A percentile compares a stretch with the other conserved stretches of the same genome.
phyloP scores from a whole-genome alignment of 2,797 vertebrate genomes.

The Sorex maritimensis region DNA sequence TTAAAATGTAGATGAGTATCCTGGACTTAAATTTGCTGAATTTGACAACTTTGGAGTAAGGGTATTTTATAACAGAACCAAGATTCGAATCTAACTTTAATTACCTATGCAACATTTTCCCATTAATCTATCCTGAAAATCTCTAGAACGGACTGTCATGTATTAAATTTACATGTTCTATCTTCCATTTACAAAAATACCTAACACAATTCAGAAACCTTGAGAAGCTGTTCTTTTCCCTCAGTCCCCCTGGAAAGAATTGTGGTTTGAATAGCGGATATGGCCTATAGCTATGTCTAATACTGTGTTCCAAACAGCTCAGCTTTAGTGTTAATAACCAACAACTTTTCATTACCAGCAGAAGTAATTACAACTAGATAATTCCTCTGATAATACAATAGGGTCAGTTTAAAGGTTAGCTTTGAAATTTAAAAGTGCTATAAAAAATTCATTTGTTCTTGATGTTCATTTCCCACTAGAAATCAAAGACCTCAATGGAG shows the following conservation, averaged over 20 bases:
- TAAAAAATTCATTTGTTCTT: constrained; percentile 74
- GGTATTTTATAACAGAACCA: neutral
- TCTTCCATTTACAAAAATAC: constrained; percentile 30
- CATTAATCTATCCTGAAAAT: constrained; percentile 13
- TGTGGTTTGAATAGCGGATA: constrained; percentile 40
- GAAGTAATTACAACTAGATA: constrained; percentile 75
- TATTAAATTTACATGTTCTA: constrained; percentile 17
- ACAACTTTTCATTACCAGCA: constrained; percentile 64
- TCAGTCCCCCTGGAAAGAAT: neutral
- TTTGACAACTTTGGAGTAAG: neutral
- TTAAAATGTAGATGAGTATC: constrained; percentile 16
- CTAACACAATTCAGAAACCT: constrained; percentile 15
- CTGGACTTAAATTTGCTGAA: constrained; percentile 21
- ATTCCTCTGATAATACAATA: constrained; percentile 59
- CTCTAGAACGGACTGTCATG: neutral
- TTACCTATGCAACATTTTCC: neutral
- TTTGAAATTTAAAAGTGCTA: constrained; percentile 70
- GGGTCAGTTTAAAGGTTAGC: constrained; percentile 70
- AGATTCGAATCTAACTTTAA: constrained; percentile 23
- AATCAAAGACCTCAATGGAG: constrained; percentile 71
- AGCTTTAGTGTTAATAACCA: constrained; percentile 35
- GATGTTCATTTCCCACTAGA: constrained; percentile 68
- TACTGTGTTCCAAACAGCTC: constrained; percentile 18
- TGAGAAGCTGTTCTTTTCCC: constrained; percentile 26
- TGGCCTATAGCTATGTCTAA: constrained; percentile 12